These are phyloP conservation scores for Agapornis canus DNA, from an alignment of 2,797 vertebrate genomes.

Conservation along the genomic window DNA sequence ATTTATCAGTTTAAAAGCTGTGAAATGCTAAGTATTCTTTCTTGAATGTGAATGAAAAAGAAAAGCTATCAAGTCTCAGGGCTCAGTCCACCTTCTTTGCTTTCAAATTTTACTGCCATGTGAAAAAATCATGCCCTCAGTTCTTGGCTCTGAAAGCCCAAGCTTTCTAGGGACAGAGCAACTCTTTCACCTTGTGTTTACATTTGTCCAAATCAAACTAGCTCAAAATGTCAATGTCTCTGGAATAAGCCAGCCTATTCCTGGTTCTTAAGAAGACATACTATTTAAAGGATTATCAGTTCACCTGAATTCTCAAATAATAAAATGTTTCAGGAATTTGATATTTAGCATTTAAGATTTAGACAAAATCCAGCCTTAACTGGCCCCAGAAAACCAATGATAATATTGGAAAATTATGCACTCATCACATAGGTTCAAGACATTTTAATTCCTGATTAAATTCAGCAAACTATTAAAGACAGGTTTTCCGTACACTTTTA, in stretches of 20 bases:
- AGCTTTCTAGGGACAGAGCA: neutral
- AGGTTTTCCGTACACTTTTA: neutral
- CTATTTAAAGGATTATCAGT: neutral
- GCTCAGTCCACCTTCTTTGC: neutral
- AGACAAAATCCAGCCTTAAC: neutral
- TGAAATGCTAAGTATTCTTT: neutral
- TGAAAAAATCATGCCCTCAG: neutral
- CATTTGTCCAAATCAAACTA: neutral
- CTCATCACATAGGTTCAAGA: neutral
- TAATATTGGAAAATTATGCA: neutral
- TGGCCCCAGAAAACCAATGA: neutral
- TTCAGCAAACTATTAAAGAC: neutral
- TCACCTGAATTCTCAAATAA: neutral
- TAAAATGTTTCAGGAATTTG: neutral
- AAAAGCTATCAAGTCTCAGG: neutral
- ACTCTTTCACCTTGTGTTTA: neutral
- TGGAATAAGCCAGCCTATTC: neutral
- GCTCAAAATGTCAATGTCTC: slow-evolving; percentile 5
- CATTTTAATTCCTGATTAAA: neutral
- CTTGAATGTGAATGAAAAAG: neutral
- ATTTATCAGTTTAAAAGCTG: slow-evolving; percentile 9
- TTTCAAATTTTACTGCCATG: slow-evolving; percentile 20
- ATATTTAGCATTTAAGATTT: neutral
- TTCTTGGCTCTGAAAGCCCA: neutral
- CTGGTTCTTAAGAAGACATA: neutral